Evolutionary conservation across 2,797 vertebrate species (phyloP).

Genomic region (Neosilurus hyrtlii): DNA sequence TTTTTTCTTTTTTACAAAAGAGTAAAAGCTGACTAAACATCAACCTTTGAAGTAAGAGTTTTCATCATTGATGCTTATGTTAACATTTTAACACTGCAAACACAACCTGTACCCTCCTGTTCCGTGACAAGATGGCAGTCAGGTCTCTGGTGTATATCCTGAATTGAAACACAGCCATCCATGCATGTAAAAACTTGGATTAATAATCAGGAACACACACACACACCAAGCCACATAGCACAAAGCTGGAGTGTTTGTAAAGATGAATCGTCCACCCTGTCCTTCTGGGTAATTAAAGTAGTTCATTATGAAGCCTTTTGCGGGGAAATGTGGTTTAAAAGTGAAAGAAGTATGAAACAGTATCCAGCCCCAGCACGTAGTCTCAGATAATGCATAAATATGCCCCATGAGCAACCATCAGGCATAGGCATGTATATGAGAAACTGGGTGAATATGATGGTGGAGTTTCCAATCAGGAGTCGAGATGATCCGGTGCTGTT

Average conservation of each 20-base stretch:
- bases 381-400: neutral
- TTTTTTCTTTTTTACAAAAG: conserved; percentile 53
- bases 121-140: neutral
- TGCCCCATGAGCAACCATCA: neutral
- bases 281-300: conserved; percentile 16
- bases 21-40: conserved; percentile 41
- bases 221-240: neutral
- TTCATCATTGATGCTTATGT: neutral
- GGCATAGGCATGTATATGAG: neutral
- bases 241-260: conserved; percentile 18
- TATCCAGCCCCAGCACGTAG: neutral
- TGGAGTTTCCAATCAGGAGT: neutral
- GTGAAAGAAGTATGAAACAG: conserved; percentile 13
- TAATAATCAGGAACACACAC: neutral
- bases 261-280: conserved; percentile 1
- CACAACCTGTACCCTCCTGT: neutral
- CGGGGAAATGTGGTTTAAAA: conserved; percentile 35
- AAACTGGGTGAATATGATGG: neutral
- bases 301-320: neutral
- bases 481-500: too few species aligned
- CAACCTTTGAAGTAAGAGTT: conserved; percentile 15
- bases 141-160: conserved; percentile 2
- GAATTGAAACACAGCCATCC: conserved; percentile 32
- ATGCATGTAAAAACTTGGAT: neutral
- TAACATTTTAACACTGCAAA: neutral